Conservation (phyloP, 2,888 invertebrate species). For the Cacoxenus indagator region DNA sequence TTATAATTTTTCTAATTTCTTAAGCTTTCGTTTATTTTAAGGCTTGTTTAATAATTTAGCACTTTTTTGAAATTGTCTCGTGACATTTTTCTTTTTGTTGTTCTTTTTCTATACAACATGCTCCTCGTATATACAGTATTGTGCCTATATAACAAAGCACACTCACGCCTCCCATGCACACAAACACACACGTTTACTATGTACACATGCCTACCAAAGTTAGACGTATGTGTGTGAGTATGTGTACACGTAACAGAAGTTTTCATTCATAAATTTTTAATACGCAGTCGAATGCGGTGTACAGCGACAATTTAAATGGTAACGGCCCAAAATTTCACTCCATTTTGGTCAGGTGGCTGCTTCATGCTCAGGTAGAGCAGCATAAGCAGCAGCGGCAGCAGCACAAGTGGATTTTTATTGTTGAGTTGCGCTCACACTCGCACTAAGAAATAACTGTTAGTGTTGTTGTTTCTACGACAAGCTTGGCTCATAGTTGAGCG, state of each 20-base stretch:
- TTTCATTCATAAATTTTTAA: conserved; percentile 57
- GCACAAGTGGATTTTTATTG: too few species aligned
- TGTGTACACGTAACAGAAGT: conserved; percentile 26
- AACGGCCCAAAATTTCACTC: conserved; percentile 33
- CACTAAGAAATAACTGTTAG: too few species aligned
- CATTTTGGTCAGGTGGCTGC: conserved; percentile 16
- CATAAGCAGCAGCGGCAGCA: too few species aligned
- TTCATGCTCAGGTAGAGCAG: too few species aligned
- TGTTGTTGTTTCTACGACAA: too few species aligned
- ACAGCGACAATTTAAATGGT: conserved; percentile 22
- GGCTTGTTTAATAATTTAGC: conserved; percentile 11
- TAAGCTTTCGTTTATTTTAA: conserved; percentile 11
- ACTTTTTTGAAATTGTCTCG: conserved; percentile 34
- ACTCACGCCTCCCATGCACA: neutral
- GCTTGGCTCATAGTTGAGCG: too few species aligned
- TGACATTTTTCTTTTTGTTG: conserved; percentile 31
- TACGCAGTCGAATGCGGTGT: conserved; percentile 8
- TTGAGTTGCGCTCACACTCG: too few species aligned
- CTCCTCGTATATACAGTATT: neutral
- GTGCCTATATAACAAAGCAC: neutral
- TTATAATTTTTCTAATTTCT: conserved; percentile 1
- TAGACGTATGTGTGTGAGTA: neutral
- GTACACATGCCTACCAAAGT: conserved; percentile 9
- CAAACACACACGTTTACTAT: conserved; percentile 1
- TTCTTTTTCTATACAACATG: neutral